phyloP scores from a whole-genome alignment of 2,113 vertebrate genomes.

The Silurus asotus region DNA sequence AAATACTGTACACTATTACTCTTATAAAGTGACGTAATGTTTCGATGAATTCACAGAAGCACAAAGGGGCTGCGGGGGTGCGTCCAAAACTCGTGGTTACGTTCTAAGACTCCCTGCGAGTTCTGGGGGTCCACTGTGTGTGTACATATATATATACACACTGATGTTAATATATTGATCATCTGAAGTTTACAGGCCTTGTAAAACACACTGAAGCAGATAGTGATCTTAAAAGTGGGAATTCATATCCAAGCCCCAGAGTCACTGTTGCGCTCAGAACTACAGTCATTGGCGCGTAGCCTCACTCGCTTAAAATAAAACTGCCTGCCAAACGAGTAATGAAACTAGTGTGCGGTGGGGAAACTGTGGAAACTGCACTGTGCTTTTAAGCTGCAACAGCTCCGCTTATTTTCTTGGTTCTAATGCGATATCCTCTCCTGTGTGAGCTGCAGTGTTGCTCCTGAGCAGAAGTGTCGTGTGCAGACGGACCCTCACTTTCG shows the following conservation, averaged over 20 bases:
- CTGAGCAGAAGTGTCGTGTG: conserved; percentile 41
- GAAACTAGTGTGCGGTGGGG: not conserved
- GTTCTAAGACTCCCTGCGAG: too few species aligned
- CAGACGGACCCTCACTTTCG: conserved; percentile 98
- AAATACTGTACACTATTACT: too few species aligned
- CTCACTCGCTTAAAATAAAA: not conserved
- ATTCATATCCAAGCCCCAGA: not conserved
- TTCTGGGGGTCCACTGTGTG: too few species aligned
- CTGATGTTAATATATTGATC: not conserved
- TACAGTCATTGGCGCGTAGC: not conserved
- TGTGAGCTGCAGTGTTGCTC: not conserved
- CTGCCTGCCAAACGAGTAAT: not conserved
- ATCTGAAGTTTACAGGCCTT: not conserved
- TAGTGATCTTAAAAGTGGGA: not conserved
- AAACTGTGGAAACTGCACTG: not conserved
- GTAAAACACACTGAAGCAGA: not conserved
- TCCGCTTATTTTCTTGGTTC: not conserved
- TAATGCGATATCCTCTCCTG: not conserved
- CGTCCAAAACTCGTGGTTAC: too few species aligned
- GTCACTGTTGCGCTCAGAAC: not conserved
- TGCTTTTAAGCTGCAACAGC: not conserved
- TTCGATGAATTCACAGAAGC: too few species aligned
- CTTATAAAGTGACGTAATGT: too few species aligned
- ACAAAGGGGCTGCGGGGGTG: too few species aligned
- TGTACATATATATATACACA: too few species aligned